These are phyloP conservation scores for Ophioninae sp. DNA, from an alignment of 2,888 invertebrate species.

Conservation along the genomic window DNA sequence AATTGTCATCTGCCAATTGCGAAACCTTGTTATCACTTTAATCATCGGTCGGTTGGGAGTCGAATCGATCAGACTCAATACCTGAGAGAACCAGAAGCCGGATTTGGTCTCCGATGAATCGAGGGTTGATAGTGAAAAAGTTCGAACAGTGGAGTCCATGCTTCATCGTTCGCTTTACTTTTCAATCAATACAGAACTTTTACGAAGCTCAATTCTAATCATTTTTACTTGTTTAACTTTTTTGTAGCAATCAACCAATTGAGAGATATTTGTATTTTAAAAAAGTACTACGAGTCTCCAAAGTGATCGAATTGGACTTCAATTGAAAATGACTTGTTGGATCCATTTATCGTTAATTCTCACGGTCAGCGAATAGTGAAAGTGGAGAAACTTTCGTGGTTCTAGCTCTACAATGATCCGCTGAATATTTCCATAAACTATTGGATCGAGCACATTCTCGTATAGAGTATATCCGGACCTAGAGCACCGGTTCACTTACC, in stretches of 20 bases:
- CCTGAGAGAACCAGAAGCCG: not conserved
- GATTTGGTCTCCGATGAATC: not conserved
- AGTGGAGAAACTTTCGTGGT: slow-evolving; percentile 25
- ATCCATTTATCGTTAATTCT: slow-evolving; percentile 32
- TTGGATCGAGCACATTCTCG: not conserved
- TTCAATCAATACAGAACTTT: not conserved
- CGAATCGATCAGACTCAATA: not conserved
- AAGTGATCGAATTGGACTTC: not conserved
- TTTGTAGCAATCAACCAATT: not conserved
- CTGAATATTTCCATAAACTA: slow-evolving; percentile 11
- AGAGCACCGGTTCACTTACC: not conserved
- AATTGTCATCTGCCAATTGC: not conserved
- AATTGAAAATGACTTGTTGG: not conserved
- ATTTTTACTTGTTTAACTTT: not conserved
- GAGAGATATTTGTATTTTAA: not conserved
- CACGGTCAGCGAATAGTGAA: slow-evolving; percentile 21
- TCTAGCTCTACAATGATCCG: slow-evolving; percentile 7
- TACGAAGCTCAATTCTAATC: not conserved
- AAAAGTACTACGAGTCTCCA: not conserved
- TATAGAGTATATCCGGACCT: not conserved
- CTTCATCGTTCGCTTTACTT: not conserved
- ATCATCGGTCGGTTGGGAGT: not conserved
- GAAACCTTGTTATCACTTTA: not conserved
- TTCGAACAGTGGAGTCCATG: not conserved
- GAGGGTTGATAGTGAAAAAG: not conserved